Conservation (phyloP, 1,140 invertebrate genomes). For the Melipona quadrifasciata region DNA sequence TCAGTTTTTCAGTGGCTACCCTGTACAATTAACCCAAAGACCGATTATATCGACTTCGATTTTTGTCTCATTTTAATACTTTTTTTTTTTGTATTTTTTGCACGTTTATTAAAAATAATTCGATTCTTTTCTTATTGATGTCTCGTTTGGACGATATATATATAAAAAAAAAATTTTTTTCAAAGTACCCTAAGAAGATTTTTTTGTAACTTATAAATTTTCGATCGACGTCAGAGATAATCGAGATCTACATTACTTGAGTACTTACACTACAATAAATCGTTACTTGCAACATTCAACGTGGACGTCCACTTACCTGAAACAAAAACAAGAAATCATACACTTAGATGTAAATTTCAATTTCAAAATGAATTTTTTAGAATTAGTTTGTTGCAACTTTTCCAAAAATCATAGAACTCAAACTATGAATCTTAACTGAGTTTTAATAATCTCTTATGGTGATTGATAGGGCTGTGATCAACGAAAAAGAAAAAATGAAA, state of each 20-base stretch:
- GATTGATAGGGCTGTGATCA: not conserved
- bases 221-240: not conserved
- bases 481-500: not conserved
- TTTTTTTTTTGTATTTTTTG: no score
- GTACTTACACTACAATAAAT: not conserved
- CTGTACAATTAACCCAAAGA: no score
- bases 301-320: not conserved
- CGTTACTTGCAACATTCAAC: not conserved
- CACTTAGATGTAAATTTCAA: not conserved
- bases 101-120: no score
- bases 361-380: not conserved
- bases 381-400: not conserved
- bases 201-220: not conserved
- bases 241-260: not conserved
- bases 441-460: not conserved
- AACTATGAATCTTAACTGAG: not conserved
- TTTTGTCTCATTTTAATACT: no score
- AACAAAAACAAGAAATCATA: not conserved
- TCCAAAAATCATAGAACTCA: not conserved
- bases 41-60: no score
- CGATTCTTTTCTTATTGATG: no score
- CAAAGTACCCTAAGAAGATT: no score
- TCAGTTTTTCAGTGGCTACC: no score
- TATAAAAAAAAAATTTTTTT: no score
- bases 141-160: no score